Evolutionary conservation across 2,797 vertebrate species (phyloP).

Genomic region (Chanos chanos): DNA sequence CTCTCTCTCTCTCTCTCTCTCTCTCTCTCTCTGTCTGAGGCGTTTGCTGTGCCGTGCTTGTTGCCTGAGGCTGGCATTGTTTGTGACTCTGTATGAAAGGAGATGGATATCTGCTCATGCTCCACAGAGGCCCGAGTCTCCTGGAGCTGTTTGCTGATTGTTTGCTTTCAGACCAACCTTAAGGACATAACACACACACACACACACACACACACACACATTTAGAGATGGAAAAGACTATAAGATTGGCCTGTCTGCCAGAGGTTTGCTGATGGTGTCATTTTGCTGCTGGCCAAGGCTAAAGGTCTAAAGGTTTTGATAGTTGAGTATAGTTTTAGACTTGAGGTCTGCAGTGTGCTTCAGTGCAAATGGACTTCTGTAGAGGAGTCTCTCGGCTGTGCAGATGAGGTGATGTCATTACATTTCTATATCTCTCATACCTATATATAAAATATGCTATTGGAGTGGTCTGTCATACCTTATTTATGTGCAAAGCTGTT

Average conservation of each 20-base stretch:
- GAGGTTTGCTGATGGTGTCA: conserved; percentile 11
- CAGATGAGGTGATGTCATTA: no score
- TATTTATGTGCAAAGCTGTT: not conserved
- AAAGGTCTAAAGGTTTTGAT: conserved; percentile 23
- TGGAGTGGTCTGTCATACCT: not conserved
- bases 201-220: not conserved
- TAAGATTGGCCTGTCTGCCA: conserved; percentile 16
- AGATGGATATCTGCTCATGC: conserved; percentile 31
- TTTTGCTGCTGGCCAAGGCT: conserved; percentile 16
- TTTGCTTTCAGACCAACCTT: conserved; percentile 29
- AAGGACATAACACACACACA: no score
- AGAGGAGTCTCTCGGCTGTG: no score
- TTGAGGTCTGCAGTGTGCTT: no score
- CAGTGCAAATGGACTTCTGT: no score
- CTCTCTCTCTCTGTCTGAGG: conserved; percentile 6
- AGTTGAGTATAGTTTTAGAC: not conserved
- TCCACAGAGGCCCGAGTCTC: conserved; percentile 18
- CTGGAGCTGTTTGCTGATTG: conserved; percentile 33
- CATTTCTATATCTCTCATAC: no score
- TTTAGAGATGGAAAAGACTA: conserved; percentile 8
- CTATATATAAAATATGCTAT: no score
- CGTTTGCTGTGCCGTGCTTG: not conserved
- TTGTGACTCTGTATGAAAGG: conserved; percentile 21
- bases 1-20: conserved; percentile 5
- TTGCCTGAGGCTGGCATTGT: not conserved